Percentiles rank a stretch among this genome's conserved stretches.
Evolutionary conservation across 2,888 invertebrate species (phyloP).

Genomic region (Sceliomorpha sp.): DNA sequence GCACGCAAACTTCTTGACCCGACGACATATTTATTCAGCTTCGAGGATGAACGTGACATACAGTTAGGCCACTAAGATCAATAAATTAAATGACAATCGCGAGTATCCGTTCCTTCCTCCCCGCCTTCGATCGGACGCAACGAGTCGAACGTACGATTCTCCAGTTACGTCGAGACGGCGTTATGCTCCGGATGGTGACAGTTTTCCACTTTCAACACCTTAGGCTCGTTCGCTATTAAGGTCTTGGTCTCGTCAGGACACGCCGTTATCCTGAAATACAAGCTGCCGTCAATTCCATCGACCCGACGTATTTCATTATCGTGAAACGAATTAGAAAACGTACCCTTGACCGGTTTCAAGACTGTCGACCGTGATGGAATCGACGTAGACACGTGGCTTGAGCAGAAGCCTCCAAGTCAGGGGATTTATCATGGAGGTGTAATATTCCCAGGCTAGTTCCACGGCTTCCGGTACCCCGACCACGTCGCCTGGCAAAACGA

Average conservation of each 20-base stretch:
- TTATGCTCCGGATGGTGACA: slow-evolving; percentile 49
- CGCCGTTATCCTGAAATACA: slow-evolving; percentile 83
- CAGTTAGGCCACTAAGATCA: slow-evolving; percentile 15
- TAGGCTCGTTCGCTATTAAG: slow-evolving; percentile 85
- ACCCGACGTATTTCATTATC: slow-evolving; percentile 32
- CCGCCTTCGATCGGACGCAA: not conserved
- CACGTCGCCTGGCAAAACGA: slow-evolving; percentile 85
- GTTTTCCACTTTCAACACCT: slow-evolving; percentile 74
- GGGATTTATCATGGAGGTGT: slow-evolving; percentile 89
- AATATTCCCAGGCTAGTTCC: slow-evolving; percentile 89
- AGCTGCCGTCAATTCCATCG: too few relatives aligned
- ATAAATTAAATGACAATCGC: slow-evolving; percentile 40
- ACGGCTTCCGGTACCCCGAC: slow-evolving; percentile 86
- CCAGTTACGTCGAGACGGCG: slow-evolving; percentile 60
- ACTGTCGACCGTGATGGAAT: slow-evolving; percentile 86
- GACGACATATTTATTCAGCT: too few relatives aligned
- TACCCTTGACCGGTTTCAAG: slow-evolving; percentile 87
- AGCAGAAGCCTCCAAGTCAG: slow-evolving; percentile 90
- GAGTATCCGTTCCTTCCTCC: too few relatives aligned
- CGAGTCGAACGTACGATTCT: not conserved
- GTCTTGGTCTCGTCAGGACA: slow-evolving; percentile 86
- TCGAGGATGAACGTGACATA: not conserved
- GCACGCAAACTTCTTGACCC: too few relatives aligned
- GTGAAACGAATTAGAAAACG: slow-evolving; percentile 63
- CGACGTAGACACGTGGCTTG: slow-evolving; percentile 87